A percentile compares a stretch with the other conserved stretches of the same genome.
These are phyloP conservation scores for Apis cerana DNA, from an alignment of 1,140 invertebrate genomes.

Conservation along the genomic window DNA sequence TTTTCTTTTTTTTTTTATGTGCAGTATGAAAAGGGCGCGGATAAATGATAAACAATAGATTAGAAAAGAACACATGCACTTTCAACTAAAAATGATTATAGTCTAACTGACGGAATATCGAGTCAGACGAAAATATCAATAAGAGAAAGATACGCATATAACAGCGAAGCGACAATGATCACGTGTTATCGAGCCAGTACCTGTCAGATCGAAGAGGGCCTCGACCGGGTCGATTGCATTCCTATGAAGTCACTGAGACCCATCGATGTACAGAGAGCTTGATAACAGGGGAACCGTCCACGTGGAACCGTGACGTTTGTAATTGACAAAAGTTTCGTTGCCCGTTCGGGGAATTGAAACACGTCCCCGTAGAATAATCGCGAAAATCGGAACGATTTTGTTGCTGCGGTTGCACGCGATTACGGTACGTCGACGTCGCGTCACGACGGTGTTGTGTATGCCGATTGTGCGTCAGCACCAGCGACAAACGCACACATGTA, in stretches of 20 bases:
- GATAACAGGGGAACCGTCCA: conserved; percentile 39
- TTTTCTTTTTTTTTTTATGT: no score
- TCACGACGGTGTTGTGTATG: conserved; percentile 38
- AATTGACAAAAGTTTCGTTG: background rate
- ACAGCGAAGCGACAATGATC: background rate
- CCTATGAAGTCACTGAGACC: conserved; percentile 39
- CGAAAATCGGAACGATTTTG: background rate
- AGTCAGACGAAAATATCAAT: no score
- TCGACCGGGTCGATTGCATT: conserved; percentile 51
- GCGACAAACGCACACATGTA: conserved; percentile 24
- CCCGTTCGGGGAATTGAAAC: background rate
- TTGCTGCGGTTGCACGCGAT: conserved; percentile 9
- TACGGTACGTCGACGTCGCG: conserved; percentile 36
- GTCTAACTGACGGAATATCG: background rate
- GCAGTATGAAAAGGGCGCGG: no score
- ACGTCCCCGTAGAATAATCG: background rate
- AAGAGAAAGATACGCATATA: background rate
- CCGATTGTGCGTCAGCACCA: conserved; percentile 41
- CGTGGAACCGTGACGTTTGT: conserved; percentile 22
- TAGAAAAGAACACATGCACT: no score
- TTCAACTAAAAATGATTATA: background rate
- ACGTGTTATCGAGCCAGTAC: conserved; percentile 50
- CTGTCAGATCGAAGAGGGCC: conserved; percentile 57
- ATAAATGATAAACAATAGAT: background rate
- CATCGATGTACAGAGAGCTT: conserved; percentile 41